Evolutionary conservation across 2,888 invertebrate genomes (phyloP).

Genomic region (Adelphocoris suturalis): DNA sequence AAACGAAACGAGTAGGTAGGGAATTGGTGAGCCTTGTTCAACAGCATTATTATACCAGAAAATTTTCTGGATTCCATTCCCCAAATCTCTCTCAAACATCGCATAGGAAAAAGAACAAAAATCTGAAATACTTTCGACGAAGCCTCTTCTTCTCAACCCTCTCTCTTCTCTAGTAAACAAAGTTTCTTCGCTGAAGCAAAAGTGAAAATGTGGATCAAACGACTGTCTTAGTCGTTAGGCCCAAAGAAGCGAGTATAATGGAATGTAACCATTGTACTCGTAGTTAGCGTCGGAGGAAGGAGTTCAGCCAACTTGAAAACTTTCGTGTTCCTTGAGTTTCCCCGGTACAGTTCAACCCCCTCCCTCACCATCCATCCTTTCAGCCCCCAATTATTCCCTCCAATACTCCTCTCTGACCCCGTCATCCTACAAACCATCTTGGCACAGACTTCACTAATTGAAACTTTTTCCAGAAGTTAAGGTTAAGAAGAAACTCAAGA

Average conservation of each 20-base stretch:
- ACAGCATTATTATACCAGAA: neutral
- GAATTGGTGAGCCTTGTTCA: no score
- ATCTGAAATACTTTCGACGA: neutral
- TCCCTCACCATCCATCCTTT: neutral
- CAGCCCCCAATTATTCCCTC: neutral
- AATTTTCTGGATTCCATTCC: neutral
- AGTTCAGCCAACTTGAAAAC: slow-evolving; percentile 24
- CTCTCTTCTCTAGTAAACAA: slow-evolving; percentile 1
- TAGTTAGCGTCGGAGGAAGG: neutral
- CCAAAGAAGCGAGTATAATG: slow-evolving; percentile 34
- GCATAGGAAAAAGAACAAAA: neutral
- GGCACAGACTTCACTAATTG: slow-evolving; percentile 40
- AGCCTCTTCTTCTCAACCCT: neutral
- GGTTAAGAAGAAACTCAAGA: neutral
- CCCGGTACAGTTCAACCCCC: neutral
- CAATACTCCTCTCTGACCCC: neutral
- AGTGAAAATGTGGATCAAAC: slow-evolving; percentile 46
- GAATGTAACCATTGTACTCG: slow-evolving; percentile 33
- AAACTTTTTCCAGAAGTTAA: slow-evolving; percentile 36
- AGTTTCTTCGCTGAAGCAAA: slow-evolving; percentile 15
- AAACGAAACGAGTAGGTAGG: no score
- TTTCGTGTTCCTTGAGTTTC: slow-evolving; percentile 4
- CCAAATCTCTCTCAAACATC: neutral
- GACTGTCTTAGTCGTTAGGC: slow-evolving; percentile 7
- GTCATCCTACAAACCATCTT: slow-evolving; percentile 15